These are phyloP conservation scores for Theretra japonica DNA, from an alignment of 2,888 invertebrate genomes.

Conservation along the genomic window DNA sequence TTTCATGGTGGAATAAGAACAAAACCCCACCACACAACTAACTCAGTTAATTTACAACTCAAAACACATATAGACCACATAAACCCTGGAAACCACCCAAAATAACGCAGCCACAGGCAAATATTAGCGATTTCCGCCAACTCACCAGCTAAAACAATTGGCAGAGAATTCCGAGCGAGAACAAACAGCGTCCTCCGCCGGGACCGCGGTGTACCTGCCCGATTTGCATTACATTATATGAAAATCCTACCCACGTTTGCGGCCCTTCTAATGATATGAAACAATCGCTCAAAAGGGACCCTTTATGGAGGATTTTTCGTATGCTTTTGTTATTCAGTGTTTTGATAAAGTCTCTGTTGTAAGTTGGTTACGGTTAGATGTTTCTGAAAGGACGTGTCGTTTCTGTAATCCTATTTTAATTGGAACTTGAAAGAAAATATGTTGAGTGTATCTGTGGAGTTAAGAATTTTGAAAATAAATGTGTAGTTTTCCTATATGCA, in stretches of 20 bases:
- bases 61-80: too few relatives aligned
- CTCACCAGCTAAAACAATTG: conserved; percentile 9
- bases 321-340: conserved; percentile 16
- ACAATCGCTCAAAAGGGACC: conserved; percentile 27
- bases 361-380: background rate
- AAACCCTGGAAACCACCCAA: too few relatives aligned
- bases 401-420: too few relatives aligned
- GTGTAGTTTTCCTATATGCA: too few relatives aligned
- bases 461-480: too few relatives aligned
- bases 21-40: too few relatives aligned
- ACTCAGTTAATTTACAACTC: too few relatives aligned
- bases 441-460: too few relatives aligned
- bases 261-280: conserved; percentile 22
- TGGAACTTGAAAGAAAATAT: too few relatives aligned
- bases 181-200: background rate
- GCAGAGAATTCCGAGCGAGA: background rate
- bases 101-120: background rate
- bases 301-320: conserved; percentile 20
- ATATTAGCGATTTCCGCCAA: background rate
- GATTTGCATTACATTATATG: conserved; percentile 23
- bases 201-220: conserved; percentile 9
- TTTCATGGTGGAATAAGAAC: too few relatives aligned
- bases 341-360: background rate
- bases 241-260: conserved; percentile 18
- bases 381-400: background rate